Conservation (phyloP, 2,888 invertebrate genomes). For the Lingula anatina region DNA sequence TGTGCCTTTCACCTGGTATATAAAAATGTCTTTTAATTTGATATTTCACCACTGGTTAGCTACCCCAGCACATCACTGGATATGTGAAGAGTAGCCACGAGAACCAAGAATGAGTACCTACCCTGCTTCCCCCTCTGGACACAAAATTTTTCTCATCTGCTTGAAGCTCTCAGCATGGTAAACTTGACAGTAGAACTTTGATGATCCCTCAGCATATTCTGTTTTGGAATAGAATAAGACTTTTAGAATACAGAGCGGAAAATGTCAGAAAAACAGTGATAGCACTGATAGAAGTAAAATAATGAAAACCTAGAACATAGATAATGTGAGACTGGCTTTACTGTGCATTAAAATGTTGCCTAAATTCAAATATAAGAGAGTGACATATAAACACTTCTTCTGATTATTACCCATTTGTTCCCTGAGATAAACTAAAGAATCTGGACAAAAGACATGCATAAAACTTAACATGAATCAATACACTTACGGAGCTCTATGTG, state of each 20-base stretch:
- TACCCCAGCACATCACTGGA: no score
- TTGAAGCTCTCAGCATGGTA: conserved; percentile 86
- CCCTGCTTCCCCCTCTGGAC: conserved; percentile 66
- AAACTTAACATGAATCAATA: neutral
- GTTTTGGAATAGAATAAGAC: no score
- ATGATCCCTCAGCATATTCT: conserved; percentile 36
- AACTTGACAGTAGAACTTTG: conserved; percentile 84
- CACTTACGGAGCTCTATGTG: conserved; percentile 46
- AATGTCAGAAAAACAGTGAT: no score
- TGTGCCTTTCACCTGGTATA: no score
- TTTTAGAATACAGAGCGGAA: conserved; percentile 42
- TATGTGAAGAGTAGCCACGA: no score
- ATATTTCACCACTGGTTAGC: no score
- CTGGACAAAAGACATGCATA: neutral
- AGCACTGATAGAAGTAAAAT: no score
- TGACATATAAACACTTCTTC: neutral
- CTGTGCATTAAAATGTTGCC: neutral
- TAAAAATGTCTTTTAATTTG: no score
- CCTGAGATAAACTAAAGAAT: no score
- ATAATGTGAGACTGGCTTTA: conserved; percentile 8
- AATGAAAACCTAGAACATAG: no score
- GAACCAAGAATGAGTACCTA: conserved; percentile 30
- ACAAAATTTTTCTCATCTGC: conserved; percentile 63
- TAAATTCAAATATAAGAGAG: neutral
- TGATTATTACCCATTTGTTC: neutral